These are phyloP conservation scores for Tragelaphus scriptus DNA, from an alignment of 2,113 vertebrate genomes.

Conservation along the genomic window DNA sequence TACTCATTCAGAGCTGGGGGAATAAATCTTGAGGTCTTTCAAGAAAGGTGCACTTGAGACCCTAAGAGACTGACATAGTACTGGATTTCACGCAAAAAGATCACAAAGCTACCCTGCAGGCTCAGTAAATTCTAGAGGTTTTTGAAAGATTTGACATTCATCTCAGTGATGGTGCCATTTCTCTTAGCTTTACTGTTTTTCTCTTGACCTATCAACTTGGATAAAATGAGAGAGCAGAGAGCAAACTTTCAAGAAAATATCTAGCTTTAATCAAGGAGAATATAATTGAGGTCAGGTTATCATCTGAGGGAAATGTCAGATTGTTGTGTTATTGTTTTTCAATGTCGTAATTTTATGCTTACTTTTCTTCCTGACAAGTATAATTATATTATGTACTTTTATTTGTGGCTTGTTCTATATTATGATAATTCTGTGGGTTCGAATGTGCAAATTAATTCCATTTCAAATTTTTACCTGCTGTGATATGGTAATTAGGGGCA, in stretches of 20 bases:
- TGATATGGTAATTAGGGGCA: not conserved
- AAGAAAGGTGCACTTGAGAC: slow-evolving; percentile 52
- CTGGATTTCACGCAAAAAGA: slow-evolving; percentile 73
- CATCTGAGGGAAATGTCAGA: not conserved
- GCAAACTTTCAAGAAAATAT: not conserved
- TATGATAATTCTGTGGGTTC: not conserved
- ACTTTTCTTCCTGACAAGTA: not conserved
- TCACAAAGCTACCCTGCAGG: slow-evolving; percentile 52
- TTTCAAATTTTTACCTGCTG: not conserved
- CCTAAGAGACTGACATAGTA: slow-evolving; percentile 62
- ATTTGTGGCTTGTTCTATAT: not conserved
- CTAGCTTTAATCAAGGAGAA: slow-evolving; percentile 38
- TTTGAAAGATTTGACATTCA: slow-evolving; percentile 31
- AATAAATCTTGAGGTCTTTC: slow-evolving; percentile 76
- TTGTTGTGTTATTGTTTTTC: not conserved
- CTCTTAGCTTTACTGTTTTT: slow-evolving; percentile 9
- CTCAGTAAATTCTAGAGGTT: slow-evolving; percentile 53
- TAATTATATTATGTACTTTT: not conserved
- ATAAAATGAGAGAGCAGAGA: slow-evolving; percentile 11
- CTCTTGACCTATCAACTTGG: slow-evolving; percentile 17
- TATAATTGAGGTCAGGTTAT: not conserved
- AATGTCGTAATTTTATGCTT: not conserved
- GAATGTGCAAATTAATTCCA: not conserved
- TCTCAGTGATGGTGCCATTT: slow-evolving; percentile 49
- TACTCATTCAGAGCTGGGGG: slow-evolving; percentile 71